phyloP scores from a whole-genome alignment of 2,797 vertebrate genomes.

The Buphagus erythrorhynchus region DNA sequence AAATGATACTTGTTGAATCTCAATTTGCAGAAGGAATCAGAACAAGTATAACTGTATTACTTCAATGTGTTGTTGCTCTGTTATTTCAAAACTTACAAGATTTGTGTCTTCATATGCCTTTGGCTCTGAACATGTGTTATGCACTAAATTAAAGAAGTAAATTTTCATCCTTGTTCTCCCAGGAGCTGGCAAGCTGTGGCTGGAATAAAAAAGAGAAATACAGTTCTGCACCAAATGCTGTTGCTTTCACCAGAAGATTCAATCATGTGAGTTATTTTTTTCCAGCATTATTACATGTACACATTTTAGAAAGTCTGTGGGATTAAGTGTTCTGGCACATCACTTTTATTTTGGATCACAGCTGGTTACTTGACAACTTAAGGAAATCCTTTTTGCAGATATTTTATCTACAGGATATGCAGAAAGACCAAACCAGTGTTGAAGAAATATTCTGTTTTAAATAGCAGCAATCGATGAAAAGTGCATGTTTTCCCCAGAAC shows the following conservation, averaged over 20 bases:
- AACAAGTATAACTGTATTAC: neutral
- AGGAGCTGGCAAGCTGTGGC: constrained; percentile 98
- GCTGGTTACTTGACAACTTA: neutral
- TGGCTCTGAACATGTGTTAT: neutral
- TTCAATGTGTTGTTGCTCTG: neutral
- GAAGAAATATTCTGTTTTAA: neutral
- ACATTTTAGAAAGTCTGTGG: neutral
- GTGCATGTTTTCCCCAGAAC: neutral
- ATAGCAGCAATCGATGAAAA: neutral
- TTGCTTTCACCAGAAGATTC: constrained; percentile 98
- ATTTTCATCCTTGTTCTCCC: constrained; percentile 26
- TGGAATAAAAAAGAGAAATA: constrained; percentile 99
- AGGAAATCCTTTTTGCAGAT: neutral
- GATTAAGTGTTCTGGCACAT: constrained; percentile 6
- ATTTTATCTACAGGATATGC: neutral
- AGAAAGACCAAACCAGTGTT: neutral
- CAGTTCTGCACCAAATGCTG: constrained; percentile 96
- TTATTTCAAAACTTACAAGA: neutral
- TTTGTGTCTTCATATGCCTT: neutral
- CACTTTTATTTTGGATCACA: neutral
- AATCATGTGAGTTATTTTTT: constrained; percentile 89
- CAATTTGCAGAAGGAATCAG: neutral
- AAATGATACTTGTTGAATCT: neutral
- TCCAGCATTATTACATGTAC: neutral
- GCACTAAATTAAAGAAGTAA: neutral